A percentile compares a stretch with the other conserved stretches of the same genome.
Conservation (phyloP, 2,797 vertebrate species). For the Sarcoramphus papa region DNA sequence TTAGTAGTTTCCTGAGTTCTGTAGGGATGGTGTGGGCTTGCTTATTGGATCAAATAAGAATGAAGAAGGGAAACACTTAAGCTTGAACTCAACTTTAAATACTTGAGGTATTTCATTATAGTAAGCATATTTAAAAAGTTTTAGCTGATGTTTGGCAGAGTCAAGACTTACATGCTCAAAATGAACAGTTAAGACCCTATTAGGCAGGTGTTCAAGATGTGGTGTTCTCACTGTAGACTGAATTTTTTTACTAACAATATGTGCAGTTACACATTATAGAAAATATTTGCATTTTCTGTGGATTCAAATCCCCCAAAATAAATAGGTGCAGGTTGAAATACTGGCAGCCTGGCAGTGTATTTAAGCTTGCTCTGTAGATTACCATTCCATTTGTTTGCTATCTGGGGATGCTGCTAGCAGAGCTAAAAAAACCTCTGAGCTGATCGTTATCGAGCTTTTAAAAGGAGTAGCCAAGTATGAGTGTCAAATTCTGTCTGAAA, state of each 20-base stretch:
- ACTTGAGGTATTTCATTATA: neutral
- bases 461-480: neutral
- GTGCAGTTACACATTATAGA: neutral
- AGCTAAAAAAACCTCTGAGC: slow-evolving; percentile 2
- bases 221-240: neutral
- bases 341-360: neutral
- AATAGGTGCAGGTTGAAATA: neutral
- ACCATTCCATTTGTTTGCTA: slow-evolving; percentile 1
- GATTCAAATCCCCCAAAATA: neutral
- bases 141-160: neutral
- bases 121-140: neutral
- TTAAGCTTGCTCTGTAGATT: slow-evolving; percentile 19
- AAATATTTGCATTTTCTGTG: neutral
- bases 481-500: neutral
- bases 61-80: neutral
- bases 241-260: neutral
- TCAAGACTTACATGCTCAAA: neutral
- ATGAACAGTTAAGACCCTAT: neutral
- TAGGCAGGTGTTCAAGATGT: neutral
- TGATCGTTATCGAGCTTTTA: neutral
- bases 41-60: neutral
- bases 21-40: neutral
- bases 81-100: neutral
- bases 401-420: slow-evolving; percentile 22
- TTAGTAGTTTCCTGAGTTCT: neutral